phyloP scores from a whole-genome alignment of 2,888 invertebrate species.

The Deilephila porcellus region DNA sequence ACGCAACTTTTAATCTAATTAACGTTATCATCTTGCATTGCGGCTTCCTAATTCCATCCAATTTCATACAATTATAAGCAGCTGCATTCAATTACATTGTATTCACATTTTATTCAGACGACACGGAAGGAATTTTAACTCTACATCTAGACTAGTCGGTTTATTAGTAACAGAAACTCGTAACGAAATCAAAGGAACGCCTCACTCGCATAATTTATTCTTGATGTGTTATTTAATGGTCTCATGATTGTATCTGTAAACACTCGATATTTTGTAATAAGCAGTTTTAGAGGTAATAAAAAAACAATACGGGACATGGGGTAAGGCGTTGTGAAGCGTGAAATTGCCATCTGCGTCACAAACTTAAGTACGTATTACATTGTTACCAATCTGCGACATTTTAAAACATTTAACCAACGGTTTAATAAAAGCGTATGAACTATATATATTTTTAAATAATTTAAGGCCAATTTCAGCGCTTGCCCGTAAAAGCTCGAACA shows the following conservation, averaged over 20 bases:
- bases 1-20: constrained; percentile 50
- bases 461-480: constrained; percentile 53
- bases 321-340: constrained; percentile 65
- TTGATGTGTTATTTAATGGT: constrained; percentile 6
- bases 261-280: constrained; percentile 38
- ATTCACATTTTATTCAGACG: constrained; percentile 11
- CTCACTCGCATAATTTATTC: not conserved
- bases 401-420: not conserved
- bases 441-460: not conserved
- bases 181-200: constrained; percentile 2
- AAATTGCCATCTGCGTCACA: constrained; percentile 70
- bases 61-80: constrained; percentile 40
- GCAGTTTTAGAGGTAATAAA: constrained; percentile 55
- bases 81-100: constrained; percentile 34
- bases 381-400: constrained; percentile 44
- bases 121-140: not conserved
- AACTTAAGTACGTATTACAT: constrained; percentile 61
- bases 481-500: constrained; percentile 30
- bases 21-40: constrained; percentile 37
- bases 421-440: not conserved
- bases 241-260: constrained; percentile 1
- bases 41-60: constrained; percentile 36
- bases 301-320: constrained; percentile 59
- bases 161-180: not conserved
- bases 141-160: not conserved